Evolutionary conservation across 2,888 invertebrate species (phyloP).

Genomic region (Phaedon cochleariae): DNA sequence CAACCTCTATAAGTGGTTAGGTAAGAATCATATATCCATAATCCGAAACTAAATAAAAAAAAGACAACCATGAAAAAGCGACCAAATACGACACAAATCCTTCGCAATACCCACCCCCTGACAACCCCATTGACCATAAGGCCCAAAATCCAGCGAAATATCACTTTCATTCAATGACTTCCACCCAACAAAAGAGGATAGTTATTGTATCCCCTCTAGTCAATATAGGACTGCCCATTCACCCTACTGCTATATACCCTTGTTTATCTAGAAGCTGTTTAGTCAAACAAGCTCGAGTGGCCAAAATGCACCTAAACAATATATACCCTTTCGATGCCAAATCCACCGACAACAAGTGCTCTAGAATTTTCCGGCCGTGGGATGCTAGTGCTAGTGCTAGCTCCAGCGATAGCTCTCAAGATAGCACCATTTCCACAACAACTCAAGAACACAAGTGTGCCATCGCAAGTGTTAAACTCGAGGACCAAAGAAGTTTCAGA

Average conservation of each 20-base stretch:
- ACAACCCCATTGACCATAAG: slow-evolving; percentile 47
- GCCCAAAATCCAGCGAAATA: slow-evolving; percentile 54
- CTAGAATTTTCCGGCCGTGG: slow-evolving; percentile 52
- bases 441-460: slow-evolving; percentile 52
- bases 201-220: slow-evolving; percentile 61
- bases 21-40: slow-evolving; percentile 36
- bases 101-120: slow-evolving; percentile 42
- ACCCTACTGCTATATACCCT: slow-evolving; percentile 52
- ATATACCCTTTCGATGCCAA: slow-evolving; percentile 32
- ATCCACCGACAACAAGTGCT: slow-evolving; percentile 43
- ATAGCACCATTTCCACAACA: slow-evolving; percentile 68
- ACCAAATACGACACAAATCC: slow-evolving; percentile 50
- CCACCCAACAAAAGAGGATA: slow-evolving; percentile 57
- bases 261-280: slow-evolving; percentile 56
- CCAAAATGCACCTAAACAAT: slow-evolving; percentile 43
- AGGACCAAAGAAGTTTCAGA: slow-evolving; percentile 36
- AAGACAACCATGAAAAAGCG: slow-evolving; percentile 61
- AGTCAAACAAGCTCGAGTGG: slow-evolving; percentile 48
- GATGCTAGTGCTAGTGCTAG: slow-evolving; percentile 28
- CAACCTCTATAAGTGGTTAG: slow-evolving; percentile 42
- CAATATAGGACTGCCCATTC: slow-evolving; percentile 57
- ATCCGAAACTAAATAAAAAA: slow-evolving; percentile 57
- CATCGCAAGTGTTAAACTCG: slow-evolving; percentile 10
- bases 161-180: slow-evolving; percentile 59
- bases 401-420: slow-evolving; percentile 59